A percentile compares a stretch with the other conserved stretches of the same genome.
Evolutionary conservation across 2,888 invertebrate species (phyloP).

Genomic region (Meta bourneti): DNA sequence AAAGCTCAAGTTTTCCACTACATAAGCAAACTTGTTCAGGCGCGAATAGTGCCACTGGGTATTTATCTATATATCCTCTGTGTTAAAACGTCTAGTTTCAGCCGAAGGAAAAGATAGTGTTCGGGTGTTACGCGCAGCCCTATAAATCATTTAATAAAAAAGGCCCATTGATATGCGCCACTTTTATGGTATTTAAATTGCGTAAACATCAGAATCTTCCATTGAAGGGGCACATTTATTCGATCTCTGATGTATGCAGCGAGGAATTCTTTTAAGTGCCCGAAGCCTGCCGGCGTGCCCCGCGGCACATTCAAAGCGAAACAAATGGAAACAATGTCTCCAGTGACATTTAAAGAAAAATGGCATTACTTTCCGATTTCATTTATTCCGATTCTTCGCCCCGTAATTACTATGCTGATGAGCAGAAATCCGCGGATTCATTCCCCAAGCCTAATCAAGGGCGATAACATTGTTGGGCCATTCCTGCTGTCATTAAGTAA

Average conservation of each 20-base stretch:
- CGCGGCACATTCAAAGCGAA: neutral
- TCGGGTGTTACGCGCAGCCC: too few relatives aligned
- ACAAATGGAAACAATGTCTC: conserved; percentile 3
- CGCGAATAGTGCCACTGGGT: too few relatives aligned
- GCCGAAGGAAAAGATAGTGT: too few relatives aligned
- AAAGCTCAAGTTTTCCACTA: too few relatives aligned
- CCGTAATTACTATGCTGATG: conserved; percentile 31
- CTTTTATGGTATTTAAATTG: too few relatives aligned
- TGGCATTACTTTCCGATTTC: conserved; percentile 16
- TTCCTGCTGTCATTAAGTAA: conserved; percentile 44
- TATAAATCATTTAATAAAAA: too few relatives aligned
- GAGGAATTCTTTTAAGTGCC: neutral
- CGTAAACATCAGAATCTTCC: too few relatives aligned
- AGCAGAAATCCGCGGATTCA: neutral
- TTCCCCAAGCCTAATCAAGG: conserved; percentile 30
- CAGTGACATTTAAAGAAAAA: neutral
- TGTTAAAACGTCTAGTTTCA: too few relatives aligned
- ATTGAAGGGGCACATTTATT: neutral
- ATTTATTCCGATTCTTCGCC: neutral
- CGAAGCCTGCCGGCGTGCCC: neutral
- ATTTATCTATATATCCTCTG: too few relatives aligned
- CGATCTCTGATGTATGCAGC: neutral
- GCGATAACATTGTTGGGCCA: conserved; percentile 1
- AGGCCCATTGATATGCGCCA: too few relatives aligned
- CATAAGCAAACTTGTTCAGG: too few relatives aligned